Evolutionary conservation across 2,113 vertebrate species (phyloP).

Genomic region (Centropristis striata): DNA sequence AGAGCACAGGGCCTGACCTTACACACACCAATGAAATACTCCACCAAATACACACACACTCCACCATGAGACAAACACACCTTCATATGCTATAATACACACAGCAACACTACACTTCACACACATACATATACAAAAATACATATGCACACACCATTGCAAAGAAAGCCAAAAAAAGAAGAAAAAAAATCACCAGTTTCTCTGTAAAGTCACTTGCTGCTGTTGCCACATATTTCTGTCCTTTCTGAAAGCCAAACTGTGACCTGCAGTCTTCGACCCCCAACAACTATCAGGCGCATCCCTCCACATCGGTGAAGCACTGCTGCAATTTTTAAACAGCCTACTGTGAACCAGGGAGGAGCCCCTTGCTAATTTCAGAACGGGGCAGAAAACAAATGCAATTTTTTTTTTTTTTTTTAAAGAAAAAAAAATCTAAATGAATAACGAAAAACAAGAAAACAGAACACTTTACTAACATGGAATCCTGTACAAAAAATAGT

Average conservation of each 20-base stretch:
- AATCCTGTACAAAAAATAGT: slow-evolving; percentile 16
- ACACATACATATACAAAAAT: not conserved
- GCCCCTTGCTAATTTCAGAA: slow-evolving; percentile 38
- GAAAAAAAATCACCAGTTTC: slow-evolving; percentile 35
- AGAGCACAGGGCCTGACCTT: slow-evolving; percentile 89
- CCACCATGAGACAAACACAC: slow-evolving; percentile 16
- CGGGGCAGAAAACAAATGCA: slow-evolving; percentile 60
- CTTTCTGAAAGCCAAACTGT: slow-evolving; percentile 64
- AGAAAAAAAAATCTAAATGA: slow-evolving; percentile 15
- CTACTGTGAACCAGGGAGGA: slow-evolving; percentile 77
- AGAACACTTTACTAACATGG: slow-evolving; percentile 24
- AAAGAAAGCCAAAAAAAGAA: slow-evolving; percentile 61
- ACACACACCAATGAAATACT: slow-evolving; percentile 46
- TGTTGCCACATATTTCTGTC: slow-evolving; percentile 63
- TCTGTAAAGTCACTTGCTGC: slow-evolving; percentile 74
- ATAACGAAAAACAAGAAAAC: slow-evolving; percentile 9
- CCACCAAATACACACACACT: slow-evolving; percentile 57
- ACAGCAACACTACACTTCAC: slow-evolving; percentile 55
- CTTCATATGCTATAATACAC: slow-evolving; percentile 9
- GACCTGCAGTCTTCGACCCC: slow-evolving; percentile 51
- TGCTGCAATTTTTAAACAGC: slow-evolving; percentile 69
- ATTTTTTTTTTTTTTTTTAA: slow-evolving; percentile 12
- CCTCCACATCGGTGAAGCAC: slow-evolving; percentile 59
- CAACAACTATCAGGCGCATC: slow-evolving; percentile 36
- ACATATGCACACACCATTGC: slow-evolving; percentile 21